Base-by-base conservation (phyloP, 2,888 invertebrate species). In the Leptopilina drosophilae region DNA sequence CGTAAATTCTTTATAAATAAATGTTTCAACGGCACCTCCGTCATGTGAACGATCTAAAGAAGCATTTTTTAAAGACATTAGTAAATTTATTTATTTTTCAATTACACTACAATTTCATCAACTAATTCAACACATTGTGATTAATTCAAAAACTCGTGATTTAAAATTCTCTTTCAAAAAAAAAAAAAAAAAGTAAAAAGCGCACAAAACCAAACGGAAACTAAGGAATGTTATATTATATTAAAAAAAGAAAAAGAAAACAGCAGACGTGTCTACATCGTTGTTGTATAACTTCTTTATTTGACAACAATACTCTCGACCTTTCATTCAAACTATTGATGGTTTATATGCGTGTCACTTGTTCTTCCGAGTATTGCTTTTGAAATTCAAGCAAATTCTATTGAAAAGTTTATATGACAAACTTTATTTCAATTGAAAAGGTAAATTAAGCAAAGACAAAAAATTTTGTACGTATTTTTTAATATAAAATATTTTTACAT, bases 11-110 rank as follows among this genome's bases (percentile, higher is more conserved):
- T 85, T 53, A 87, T 73, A 14, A 87, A 66, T 56, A 84, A 82
- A 78, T 84, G 83, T 77, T 85, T 86, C 64, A 81, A 53, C 49
- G 86, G 81, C 69, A 84, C 79, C 78, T 85, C 82, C 77, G 86
- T 83, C 87, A 86, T 88, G 82, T 84, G 82, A 87, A 85, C 76
- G 69, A 87, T 86, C 88, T 88, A 77, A 56, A 82, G 78, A 78
- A 53, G 64, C 46, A 77, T 59, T 65, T 75, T 49, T 59, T 49
- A 49, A 49, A 49, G 12, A 62, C 26, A 77, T 56, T 56, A 59
- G 1, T 3, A 69, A 42, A 33, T 4, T 26, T 15, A 7, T 62
- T 15, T 62, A 2, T 15, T 15, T 15, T 42, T 42, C 1, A 42
- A 59, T 15, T 33, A 33, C 33, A 33, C 33, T 33, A 33, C 4